phyloP scores from a whole-genome alignment of 2,888 invertebrate genomes.

The Tenthredo distinguenda region DNA sequence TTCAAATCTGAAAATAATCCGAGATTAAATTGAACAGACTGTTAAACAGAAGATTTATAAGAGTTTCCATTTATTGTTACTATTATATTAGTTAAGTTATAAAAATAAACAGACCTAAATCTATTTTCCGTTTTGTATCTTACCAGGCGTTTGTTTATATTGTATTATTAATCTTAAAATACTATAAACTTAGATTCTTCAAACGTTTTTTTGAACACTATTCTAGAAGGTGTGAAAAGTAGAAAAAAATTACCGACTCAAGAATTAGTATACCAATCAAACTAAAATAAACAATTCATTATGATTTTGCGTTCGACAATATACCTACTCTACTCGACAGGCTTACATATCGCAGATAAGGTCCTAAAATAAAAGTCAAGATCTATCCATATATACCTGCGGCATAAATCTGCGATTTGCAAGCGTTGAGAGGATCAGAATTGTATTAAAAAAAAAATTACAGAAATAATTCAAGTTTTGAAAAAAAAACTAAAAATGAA shows the following conservation, averaged over 20 bases:
- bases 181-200: not conserved
- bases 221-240: not conserved
- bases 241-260: not conserved
- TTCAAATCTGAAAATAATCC: not conserved
- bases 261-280: constrained; percentile 23
- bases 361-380: not conserved
- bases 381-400: not conserved
- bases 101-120: constrained; percentile 8
- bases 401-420: not conserved
- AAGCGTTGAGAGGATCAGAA: not conserved
- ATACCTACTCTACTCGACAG: not conserved
- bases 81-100: constrained; percentile 18
- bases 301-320: not conserved
- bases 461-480: not conserved
- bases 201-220: not conserved
- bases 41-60: not conserved
- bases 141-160: not conserved
- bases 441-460: constrained; percentile 3
- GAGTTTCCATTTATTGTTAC: constrained; percentile 12
- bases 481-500: not conserved
- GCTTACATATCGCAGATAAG: not conserved
- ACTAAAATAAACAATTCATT: constrained; percentile 18
- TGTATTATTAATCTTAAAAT: not conserved
- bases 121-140: not conserved
- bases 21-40: not conserved